phyloP scores from a whole-genome alignment of 2,113 vertebrate genomes.

The Aramus guarauna region DNA sequence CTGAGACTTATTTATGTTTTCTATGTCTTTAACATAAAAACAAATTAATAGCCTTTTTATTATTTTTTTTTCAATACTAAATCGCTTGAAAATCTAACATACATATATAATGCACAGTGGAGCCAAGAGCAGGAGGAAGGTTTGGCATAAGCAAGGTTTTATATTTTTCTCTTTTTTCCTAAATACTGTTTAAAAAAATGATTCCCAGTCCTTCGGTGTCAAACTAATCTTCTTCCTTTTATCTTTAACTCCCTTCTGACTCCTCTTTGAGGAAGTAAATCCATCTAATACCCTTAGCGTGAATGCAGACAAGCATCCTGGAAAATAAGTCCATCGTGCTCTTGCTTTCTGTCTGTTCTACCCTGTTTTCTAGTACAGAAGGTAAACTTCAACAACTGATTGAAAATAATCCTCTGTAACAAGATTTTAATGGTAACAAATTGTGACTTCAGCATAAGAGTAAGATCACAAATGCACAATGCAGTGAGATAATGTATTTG shows the following conservation, averaged over 20 bases:
- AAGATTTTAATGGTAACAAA: constrained; percentile 59
- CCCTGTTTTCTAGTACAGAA: not conserved
- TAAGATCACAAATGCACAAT: not conserved
- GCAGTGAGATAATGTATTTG: not conserved
- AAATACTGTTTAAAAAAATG: not conserved
- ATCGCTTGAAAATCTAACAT: not conserved
- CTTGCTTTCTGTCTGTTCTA: constrained; percentile 25
- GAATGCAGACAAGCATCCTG: constrained; percentile 2
- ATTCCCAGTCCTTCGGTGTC: constrained; percentile 1
- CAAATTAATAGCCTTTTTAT: not conserved
- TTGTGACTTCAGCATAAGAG: not conserved
- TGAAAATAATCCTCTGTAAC: constrained; percentile 51
- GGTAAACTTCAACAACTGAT: constrained; percentile 35
- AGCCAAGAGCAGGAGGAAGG: not conserved
- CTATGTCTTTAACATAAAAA: not conserved
- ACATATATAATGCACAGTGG: not conserved
- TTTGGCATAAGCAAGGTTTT: not conserved
- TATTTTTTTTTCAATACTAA: constrained; percentile 2
- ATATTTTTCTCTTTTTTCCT: constrained; percentile 5
- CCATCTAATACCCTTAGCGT: constrained; percentile 7
- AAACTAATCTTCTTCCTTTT: constrained; percentile 41
- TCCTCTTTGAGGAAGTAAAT: constrained; percentile 58
- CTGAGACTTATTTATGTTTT: not conserved
- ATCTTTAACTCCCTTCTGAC: constrained; percentile 29
- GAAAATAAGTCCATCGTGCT: constrained; percentile 2